These are phyloP conservation scores for Sinocyclocheilus grahami DNA, from an alignment of 2,113 vertebrate genomes.

Conservation along the genomic window DNA sequence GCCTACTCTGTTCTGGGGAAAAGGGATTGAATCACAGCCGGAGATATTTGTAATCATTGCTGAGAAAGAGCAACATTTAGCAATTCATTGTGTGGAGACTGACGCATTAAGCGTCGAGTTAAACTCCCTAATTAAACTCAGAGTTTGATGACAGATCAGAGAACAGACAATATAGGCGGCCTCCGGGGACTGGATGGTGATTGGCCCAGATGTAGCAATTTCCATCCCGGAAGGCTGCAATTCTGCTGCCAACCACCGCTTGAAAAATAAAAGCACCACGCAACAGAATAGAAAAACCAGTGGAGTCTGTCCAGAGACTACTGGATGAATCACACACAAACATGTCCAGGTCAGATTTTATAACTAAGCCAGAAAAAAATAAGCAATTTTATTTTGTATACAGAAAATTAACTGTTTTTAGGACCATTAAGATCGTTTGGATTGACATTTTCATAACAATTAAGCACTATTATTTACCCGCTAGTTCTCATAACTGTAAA, in stretches of 20 bases:
- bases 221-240: conserved; percentile 58
- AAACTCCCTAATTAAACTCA: conserved; percentile 45
- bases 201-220: conserved; percentile 58
- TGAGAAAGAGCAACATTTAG: conserved; percentile 33
- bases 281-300: background rate
- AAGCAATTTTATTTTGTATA: background rate
- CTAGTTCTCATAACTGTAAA: background rate
- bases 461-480: background rate
- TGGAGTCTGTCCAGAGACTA: background rate
- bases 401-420: background rate
- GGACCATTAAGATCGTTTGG: background rate
- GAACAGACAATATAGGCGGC: conserved; percentile 30
- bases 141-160: conserved; percentile 54
- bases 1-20: background rate
- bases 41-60: conserved; percentile 38
- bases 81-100: conserved; percentile 4
- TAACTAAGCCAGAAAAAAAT: background rate
- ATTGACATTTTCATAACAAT: background rate
- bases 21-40: background rate
- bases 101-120: conserved; percentile 29
- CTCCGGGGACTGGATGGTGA: conserved; percentile 51
- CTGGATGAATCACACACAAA: background rate
- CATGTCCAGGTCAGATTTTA: conserved; percentile 10
- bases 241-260: conserved; percentile 58
- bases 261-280: conserved; percentile 1